Percentiles rank a stretch among this genome's conserved stretches.
Evolutionary conservation across 1,140 invertebrate genomes (phyloP).

Genomic region (Cydia strobilella): DNA sequence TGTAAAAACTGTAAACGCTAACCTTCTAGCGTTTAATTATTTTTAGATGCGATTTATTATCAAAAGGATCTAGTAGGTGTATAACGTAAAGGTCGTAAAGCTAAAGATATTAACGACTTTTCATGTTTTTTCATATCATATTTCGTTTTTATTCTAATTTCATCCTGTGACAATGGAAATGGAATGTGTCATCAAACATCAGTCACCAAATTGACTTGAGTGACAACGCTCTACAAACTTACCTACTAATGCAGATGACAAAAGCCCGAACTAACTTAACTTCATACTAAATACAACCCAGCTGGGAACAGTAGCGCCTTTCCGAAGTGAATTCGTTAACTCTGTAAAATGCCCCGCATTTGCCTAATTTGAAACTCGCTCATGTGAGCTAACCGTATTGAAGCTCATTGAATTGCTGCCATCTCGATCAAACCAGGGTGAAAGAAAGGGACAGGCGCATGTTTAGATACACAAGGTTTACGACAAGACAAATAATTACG

Average conservation of each 20-base stretch:
- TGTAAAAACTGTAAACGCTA: no score
- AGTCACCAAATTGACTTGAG: not conserved
- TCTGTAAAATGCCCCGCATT: not conserved
- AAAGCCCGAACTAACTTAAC: not conserved
- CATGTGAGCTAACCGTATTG: not conserved
- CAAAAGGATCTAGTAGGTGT: no score
- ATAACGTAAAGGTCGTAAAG: no score
- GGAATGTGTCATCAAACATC: not conserved
- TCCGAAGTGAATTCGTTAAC: not conserved
- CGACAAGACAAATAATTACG: not conserved
- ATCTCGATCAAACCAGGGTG: not conserved
- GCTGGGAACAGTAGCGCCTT: not conserved
- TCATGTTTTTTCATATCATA: no score
- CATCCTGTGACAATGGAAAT: no score
- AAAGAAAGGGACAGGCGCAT: not conserved
- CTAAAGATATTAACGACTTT: no score
- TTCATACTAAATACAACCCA: not conserved
- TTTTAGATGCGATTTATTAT: no score
- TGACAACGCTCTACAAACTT: not conserved
- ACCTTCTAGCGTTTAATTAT: no score
- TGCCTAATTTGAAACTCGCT: not conserved
- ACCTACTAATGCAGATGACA: not conserved
- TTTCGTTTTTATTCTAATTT: no score
- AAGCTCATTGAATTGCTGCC: not conserved
- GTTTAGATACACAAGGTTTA: slow-evolving; percentile 3